A percentile compares a stretch with the other conserved stretches of the same genome.
phyloP scores from a whole-genome alignment of 2,797 vertebrate genomes.

The Podargus strigoides region DNA sequence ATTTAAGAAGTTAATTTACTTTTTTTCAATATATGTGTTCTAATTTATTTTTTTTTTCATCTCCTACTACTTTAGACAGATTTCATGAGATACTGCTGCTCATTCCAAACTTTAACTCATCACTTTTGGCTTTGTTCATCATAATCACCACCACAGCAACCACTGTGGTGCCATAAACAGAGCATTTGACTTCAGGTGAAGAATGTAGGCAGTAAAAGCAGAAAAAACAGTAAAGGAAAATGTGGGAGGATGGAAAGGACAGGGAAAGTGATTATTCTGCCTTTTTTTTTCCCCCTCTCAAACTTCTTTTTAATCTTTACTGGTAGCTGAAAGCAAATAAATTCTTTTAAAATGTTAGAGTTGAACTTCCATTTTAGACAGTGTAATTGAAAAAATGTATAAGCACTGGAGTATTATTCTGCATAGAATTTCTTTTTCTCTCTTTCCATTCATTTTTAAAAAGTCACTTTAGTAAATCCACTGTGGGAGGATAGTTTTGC shows the following conservation, averaged over 20 bases:
- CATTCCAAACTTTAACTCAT: not conserved
- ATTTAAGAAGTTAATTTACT: not conserved
- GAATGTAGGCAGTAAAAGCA: slow-evolving; percentile 41
- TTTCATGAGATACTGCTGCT: not conserved
- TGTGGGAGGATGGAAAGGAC: slow-evolving; percentile 8
- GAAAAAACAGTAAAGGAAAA: slow-evolving; percentile 24
- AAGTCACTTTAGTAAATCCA: slow-evolving; percentile 24
- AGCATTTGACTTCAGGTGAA: slow-evolving; percentile 46
- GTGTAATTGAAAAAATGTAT: not conserved
- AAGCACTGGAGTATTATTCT: not conserved
- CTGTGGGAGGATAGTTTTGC: slow-evolving; percentile 45
- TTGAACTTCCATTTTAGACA: not conserved
- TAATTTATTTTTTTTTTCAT: not conserved
- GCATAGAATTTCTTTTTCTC: not conserved
- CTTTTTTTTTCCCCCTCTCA: accelerated
- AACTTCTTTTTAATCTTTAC: not conserved
- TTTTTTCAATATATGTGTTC: not conserved
- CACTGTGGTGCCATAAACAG: slow-evolving; percentile 42
- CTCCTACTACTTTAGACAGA: not conserved
- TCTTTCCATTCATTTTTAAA: slow-evolving; percentile 20
- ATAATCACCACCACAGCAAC: slow-evolving; percentile 30
- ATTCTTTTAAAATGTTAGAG: not conserved
- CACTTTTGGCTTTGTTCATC: not conserved
- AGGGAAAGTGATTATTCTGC: slow-evolving; percentile 30
- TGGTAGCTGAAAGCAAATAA: not conserved